phyloP scores from a whole-genome alignment of 2,797 vertebrate genomes.

The Sebastes goodei region DNA sequence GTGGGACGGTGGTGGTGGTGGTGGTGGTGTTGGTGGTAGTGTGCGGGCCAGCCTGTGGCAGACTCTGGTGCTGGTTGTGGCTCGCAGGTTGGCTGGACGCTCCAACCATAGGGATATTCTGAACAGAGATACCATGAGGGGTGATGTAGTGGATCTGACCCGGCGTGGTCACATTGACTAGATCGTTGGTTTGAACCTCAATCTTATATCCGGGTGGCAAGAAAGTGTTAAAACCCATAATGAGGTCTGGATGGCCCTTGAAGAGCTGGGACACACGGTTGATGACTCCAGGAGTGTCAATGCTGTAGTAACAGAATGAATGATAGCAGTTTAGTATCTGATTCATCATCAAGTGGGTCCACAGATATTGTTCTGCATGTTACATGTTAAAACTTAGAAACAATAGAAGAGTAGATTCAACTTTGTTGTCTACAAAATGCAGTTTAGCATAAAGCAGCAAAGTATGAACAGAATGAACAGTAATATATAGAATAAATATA shows the following conservation, averaged over 20 bases:
- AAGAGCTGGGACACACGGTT: conserved; percentile 98
- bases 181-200: conserved; percentile 97
- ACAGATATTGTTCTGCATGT: not conserved
- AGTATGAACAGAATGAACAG: not conserved
- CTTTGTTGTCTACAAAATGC: not conserved
- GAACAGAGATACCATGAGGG: conserved; percentile 94
- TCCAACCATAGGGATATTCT: conserved; percentile 85
- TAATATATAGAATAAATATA: too few species aligned
- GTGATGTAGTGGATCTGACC: conserved; percentile 99
- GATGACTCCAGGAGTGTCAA: conserved; percentile 98
- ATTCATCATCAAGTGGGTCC: not conserved
- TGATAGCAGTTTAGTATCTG: not conserved
- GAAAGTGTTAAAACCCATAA: conserved; percentile 99
- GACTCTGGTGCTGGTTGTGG: conserved; percentile 83
- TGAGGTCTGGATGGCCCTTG: conserved; percentile 98
- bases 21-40: conserved; percentile 73
- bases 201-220: conserved; percentile 98
- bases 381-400: not conserved
- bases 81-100: conserved; percentile 66
- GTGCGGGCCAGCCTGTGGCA: conserved; percentile 52
- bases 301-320: conserved; percentile 80
- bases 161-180: conserved; percentile 97
- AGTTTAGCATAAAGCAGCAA: not conserved
- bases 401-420: not conserved
- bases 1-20: conserved; percentile 76